phyloP scores from a whole-genome alignment of 2,888 invertebrate genomes.

The Tetragonisca angustula region DNA sequence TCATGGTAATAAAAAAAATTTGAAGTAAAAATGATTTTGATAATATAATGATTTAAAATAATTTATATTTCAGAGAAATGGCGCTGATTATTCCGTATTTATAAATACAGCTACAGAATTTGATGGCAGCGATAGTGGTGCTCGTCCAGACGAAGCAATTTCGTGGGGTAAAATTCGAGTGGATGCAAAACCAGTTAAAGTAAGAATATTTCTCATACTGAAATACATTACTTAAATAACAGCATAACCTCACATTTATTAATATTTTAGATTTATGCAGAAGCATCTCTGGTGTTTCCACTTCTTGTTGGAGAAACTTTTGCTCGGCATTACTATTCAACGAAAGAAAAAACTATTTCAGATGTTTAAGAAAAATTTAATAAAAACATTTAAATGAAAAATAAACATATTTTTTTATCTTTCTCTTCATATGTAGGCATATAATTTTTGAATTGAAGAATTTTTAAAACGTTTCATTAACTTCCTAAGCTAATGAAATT shows the following conservation, averaged over 20 bases:
- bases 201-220: constrained; percentile 74
- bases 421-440: not conserved
- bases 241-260: constrained; percentile 9
- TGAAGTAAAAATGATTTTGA: not conserved
- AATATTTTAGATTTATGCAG: constrained; percentile 90
- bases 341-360: constrained; percentile 73
- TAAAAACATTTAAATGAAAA: constrained; percentile 18
- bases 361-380: constrained; percentile 65
- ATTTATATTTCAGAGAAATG: constrained; percentile 90
- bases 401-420: not conserved
- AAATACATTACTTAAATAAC: not conserved
- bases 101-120: constrained; percentile 98
- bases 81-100: constrained; percentile 97
- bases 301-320: constrained; percentile 98
- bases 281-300: constrained; percentile 97
- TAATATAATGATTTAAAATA: constrained; percentile 25
- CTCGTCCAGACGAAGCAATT: constrained; percentile 98
- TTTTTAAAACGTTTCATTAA: not conserved
- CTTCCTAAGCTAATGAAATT: not conserved
- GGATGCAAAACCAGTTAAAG: constrained; percentile 95
- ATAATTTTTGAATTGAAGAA: not conserved
- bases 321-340: constrained; percentile 85
- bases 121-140: constrained; percentile 99
- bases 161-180: constrained; percentile 99
- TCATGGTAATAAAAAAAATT: constrained; percentile 90